These are phyloP conservation scores for Phrynocephalus versicolor DNA, from an alignment of 2,113 vertebrate species.

Conservation along the genomic window DNA sequence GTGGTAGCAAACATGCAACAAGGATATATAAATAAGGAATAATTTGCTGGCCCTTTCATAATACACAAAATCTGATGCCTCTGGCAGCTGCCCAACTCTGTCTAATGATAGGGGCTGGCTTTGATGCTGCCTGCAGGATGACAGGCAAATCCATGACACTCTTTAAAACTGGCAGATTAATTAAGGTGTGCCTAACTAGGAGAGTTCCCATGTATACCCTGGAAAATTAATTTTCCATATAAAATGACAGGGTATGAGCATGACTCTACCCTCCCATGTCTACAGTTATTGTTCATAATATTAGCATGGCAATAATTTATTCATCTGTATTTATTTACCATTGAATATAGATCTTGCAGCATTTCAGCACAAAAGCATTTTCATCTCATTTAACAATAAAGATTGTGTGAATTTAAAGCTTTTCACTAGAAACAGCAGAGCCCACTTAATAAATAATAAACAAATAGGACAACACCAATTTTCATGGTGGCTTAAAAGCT, in stretches of 20 bases:
- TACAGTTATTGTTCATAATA: background rate
- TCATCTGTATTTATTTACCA: background rate
- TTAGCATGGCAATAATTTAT: background rate
- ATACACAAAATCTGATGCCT: too few species aligned
- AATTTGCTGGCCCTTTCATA: too few species aligned
- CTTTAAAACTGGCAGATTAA: background rate
- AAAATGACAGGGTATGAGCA: too few species aligned
- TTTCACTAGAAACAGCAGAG: background rate
- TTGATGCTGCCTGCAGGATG: background rate
- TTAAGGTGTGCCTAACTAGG: background rate
- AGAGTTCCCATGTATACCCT: background rate
- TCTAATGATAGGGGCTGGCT: too few species aligned
- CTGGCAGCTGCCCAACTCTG: too few species aligned
- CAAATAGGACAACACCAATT: background rate
- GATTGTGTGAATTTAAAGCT: background rate
- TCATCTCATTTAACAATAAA: background rate
- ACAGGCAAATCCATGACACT: background rate
- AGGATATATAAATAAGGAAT: too few species aligned
- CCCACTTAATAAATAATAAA: background rate
- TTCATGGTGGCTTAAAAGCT: background rate
- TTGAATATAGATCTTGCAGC: background rate
- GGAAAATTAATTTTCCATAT: background rate
- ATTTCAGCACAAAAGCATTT: background rate
- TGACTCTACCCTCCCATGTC: background rate
- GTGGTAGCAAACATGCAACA: too few species aligned